phyloP scores from a whole-genome alignment of 2,797 vertebrate genomes.

The Eulemur mongoz region DNA sequence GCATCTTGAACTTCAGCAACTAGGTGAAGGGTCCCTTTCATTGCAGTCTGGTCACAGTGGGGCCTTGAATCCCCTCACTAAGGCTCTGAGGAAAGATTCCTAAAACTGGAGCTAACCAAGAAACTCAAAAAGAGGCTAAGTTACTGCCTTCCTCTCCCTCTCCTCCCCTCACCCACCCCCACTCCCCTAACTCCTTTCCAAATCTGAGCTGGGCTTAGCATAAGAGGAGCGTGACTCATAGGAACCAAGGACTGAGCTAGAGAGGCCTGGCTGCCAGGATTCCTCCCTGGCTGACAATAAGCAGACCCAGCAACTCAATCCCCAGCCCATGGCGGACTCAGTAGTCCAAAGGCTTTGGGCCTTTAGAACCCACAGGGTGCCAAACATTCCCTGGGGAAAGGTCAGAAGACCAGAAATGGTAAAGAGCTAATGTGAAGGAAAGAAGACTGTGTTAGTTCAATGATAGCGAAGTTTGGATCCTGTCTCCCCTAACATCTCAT shows the following conservation, averaged over 20 bases:
- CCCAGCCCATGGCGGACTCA: neutral
- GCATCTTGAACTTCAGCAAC: neutral
- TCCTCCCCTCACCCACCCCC: neutral
- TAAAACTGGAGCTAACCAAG: conserved; percentile 36
- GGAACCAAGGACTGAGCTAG: conserved; percentile 30
- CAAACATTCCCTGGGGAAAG: conserved; percentile 16
- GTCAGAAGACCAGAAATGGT: conserved; percentile 24
- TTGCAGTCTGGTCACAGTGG: neutral
- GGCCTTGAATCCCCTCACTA: neutral
- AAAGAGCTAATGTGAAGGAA: conserved; percentile 4
- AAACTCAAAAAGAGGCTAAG: conserved; percentile 28
- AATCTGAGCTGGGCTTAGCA: conserved; percentile 54
- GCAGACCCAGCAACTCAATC: conserved; percentile 28
- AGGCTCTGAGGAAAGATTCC: conserved; percentile 21
- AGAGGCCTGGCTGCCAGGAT: conserved; percentile 39
- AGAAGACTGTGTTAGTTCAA: conserved; percentile 11
- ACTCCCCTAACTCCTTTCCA: conserved; percentile 10
- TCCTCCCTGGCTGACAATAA: conserved; percentile 48
- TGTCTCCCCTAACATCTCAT: neutral
- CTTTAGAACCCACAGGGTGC: conserved; percentile 17
- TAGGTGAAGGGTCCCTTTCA: neutral
- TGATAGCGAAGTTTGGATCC: neutral
- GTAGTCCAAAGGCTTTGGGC: conserved; percentile 7
- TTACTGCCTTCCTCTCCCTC: conserved; percentile 36
- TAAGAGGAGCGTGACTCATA: conserved; percentile 68